phyloP scores from a whole-genome alignment of 2,113 vertebrate species.

The Pedetes capensis region DNA sequence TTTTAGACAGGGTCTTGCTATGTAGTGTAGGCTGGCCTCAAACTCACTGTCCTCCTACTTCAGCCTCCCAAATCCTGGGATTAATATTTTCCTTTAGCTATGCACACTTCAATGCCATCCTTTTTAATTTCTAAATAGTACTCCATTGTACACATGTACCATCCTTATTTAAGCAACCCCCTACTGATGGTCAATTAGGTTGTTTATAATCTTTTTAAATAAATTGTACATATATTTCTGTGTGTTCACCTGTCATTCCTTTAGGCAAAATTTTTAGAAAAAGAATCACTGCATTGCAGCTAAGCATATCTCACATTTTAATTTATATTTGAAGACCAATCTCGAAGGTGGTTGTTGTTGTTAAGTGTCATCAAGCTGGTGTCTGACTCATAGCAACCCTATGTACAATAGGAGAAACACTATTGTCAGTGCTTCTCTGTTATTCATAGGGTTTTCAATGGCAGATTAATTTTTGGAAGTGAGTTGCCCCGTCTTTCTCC shows the following conservation, averaged over 20 bases:
- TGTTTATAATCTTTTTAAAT: not conserved
- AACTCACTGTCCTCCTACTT: not conserved
- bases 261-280: slow-evolving; percentile 8
- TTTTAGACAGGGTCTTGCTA: too few species aligned
- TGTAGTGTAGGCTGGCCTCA: not conserved
- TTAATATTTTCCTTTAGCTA: not conserved
- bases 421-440: too few species aligned
- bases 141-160: not conserved
- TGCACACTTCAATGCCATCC: not conserved
- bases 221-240: not conserved
- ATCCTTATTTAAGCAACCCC: not conserved
- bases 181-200: not conserved
- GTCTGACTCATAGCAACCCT: too few species aligned
- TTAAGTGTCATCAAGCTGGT: too few species aligned
- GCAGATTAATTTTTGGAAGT: too few species aligned
- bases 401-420: too few species aligned
- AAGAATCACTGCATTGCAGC: not conserved
- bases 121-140: not conserved
- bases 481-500: too few species aligned
- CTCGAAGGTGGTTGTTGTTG: not conserved
- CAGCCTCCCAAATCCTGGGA: not conserved
- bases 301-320: not conserved
- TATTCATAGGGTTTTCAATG: too few species aligned
- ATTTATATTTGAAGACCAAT: not conserved
- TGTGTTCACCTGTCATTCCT: not conserved